phyloP scores from a whole-genome alignment of 2,888 invertebrate species.

The Ochropleura plecta region DNA sequence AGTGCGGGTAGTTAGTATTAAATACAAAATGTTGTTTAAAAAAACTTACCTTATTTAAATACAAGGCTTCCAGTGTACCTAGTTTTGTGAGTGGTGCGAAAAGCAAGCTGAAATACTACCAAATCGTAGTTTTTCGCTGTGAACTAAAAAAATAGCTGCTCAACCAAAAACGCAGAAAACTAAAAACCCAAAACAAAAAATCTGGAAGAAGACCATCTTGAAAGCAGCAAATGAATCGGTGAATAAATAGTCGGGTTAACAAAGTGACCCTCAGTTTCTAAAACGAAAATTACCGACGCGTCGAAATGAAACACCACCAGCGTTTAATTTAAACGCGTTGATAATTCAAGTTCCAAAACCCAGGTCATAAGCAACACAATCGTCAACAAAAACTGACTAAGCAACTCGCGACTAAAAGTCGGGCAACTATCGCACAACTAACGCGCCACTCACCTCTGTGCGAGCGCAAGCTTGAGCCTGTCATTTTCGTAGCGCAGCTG shows the following conservation, averaged over 20 bases:
- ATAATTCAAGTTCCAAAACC: background rate
- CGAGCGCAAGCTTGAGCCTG: constrained; percentile 96
- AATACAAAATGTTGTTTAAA: background rate
- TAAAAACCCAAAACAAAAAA: constrained; percentile 34
- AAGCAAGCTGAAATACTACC: constrained; percentile 28
- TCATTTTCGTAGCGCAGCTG: constrained; percentile 98
- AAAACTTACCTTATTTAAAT: constrained; percentile 17
- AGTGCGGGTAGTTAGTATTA: background rate
- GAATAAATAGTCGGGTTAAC: background rate
- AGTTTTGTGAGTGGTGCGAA: background rate
- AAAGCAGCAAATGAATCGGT: background rate
- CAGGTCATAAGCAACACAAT: background rate
- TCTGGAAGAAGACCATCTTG: constrained; percentile 1
- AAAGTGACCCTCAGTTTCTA: background rate
- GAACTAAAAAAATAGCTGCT: constrained; percentile 16
- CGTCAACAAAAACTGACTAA: background rate
- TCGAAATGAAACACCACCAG: background rate
- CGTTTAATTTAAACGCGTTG: background rate
- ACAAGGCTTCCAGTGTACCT: too few species aligned
- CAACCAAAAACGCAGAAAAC: constrained; percentile 38
- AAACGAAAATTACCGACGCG: background rate
- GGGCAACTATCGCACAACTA: constrained; percentile 59
- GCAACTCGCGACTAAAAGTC: constrained; percentile 18
- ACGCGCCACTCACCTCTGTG: constrained; percentile 90
- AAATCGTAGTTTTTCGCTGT: background rate